Base-by-base conservation (phyloP, 2,113 vertebrate genomes). In the Gulo gulo region DNA sequence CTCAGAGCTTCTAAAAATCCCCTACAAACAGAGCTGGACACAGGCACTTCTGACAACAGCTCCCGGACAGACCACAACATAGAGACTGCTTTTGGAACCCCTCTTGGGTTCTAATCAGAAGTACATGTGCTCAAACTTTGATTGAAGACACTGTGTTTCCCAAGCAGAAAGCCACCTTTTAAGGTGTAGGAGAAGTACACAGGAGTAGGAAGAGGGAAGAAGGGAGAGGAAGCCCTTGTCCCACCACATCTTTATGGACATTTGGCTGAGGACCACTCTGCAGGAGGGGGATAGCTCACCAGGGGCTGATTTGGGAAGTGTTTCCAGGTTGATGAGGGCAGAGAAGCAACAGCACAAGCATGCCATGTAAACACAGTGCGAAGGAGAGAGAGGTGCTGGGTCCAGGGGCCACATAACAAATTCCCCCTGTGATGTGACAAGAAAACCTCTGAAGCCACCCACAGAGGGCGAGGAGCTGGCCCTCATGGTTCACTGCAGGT, bases 401-500 rank as follows among this genome's bases (percentile, higher is more conserved):
- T 50, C 23, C 24, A 39, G 34, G 1, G 34, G 36, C 20, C n/a
- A 20, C 4, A 2, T 2, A 13, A 26, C 76, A n/a, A 11, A 71
- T 7, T 6, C 3, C 47, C 11, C 45, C 23, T 50, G 34, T 50
- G 20, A 47, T 2, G 24, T 6, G 29, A 55, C 1, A 23, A 29
- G 6, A 84, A 71, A 57, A 3, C 55, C 36, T 47, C 65, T 42
- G 1, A 81, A 21, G 74, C 42, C 50, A 47, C 7, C 21, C 74
- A 47, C 0, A 1, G 26, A 47, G 29, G 39, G 34, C 12, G 11
- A 0, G 4, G 6, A 7, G 47, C 1, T 10, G 42, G 13, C 1
- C 21, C 5, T 73, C 1, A 0, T 21, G 29, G 50, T 85, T 42
- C 57, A n/a, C 50, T 10, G 8, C 7, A 50, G 55, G 26, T 11